Base-by-base conservation (phyloP, 1,140 invertebrate species). In the Parasteatoda tepidariorum region DNA sequence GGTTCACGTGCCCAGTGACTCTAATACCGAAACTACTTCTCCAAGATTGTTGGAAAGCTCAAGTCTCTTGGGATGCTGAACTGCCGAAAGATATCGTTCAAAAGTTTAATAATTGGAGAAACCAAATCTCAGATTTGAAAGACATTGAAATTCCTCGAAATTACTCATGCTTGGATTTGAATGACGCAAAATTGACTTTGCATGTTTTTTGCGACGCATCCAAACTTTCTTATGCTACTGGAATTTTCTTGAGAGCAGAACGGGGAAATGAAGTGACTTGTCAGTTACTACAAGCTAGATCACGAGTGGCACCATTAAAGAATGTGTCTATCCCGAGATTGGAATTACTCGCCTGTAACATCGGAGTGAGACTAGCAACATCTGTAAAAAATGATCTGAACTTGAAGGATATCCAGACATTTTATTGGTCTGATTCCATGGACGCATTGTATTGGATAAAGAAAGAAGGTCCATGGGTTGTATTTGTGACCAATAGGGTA, bases 361-460 rank as follows among this genome's bases (percentile, higher is more conserved):
- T 59, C 33, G 28, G 48, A 7, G 54, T 30, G 24, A 71, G 38
- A 30, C 6, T 54, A 22, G 9, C 34, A n/a, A 15, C 22, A 48
- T 33, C 26, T n/a, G 18, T 34, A 15, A 57, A 59, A 24, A 34
- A 73, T 24, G 54, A 73, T 33, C 22, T 73, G 18, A 59, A 59
- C 7, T 3, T 71, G 24, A 18, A 7, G 2, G 41, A 71, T 13
- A 28, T 54, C 31, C 26, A 30, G 6, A 15, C 26, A 55, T 28
- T 28, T 54, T 71, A 54, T 22, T 75, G 73, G 57, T 22, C 3
- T 0, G 55, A 62, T 2, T 75, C 55, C 5, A 62, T 62, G n/a
- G 18, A 61, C 9, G 57, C 73, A 22, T 75, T 75, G 22, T 24
- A 22, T 62, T 75, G 73, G 55, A 75, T 75, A 11, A 75, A 41